Percentiles rank a stretch among this genome's conserved stretches.
These are phyloP conservation scores for Dinocampus coccinellae DNA, from an alignment of 2,888 invertebrate genomes.

Conservation along the genomic window DNA sequence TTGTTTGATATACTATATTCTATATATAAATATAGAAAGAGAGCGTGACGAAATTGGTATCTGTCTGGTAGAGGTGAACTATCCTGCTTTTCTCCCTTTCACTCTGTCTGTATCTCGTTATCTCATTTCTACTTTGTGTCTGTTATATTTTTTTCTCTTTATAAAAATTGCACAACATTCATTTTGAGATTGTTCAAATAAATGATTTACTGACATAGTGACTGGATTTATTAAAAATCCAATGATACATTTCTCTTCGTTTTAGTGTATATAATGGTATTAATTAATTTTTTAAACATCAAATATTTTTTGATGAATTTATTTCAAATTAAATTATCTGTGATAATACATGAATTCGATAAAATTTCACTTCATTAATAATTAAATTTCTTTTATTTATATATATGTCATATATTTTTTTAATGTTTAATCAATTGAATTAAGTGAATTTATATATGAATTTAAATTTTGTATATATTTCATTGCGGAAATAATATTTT, in stretches of 20 bases:
- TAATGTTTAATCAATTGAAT: too few relatives aligned
- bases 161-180: neutral
- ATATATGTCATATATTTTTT: too few relatives aligned
- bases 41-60: neutral
- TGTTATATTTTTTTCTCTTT: neutral
- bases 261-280: neutral
- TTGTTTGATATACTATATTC: slow-evolving; percentile 2
- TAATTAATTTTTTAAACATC: neutral
- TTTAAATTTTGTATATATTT: too few relatives aligned
- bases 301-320: neutral
- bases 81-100: neutral
- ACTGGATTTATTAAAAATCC: neutral
- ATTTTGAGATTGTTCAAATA: neutral
- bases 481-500: too few relatives aligned
- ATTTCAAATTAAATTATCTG: neutral
- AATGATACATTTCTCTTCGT: neutral
- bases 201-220: slow-evolving; percentile 1
- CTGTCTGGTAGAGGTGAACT: neutral
- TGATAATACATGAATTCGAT: too few relatives aligned
- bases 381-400: too few relatives aligned
- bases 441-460: too few relatives aligned
- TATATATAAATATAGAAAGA: too few relatives aligned
- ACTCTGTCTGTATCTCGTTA: neutral
- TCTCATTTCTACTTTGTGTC: too few relatives aligned
- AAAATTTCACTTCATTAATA: too few relatives aligned